Conservation (phyloP, 1,140 invertebrate species). For the Caenorhabditis elegans region WBcel235 BX284602.5:7570001-7570500, state of each 20-base stretch:
- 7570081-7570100: slow-evolving; percentile 23
- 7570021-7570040: neutral
- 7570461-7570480: neutral
- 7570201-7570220: neutral
- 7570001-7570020: slow-evolving; percentile 28
- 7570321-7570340: neutral
- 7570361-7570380: slow-evolving; percentile 27
- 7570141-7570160: neutral
- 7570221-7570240: neutral
- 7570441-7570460: slow-evolving; percentile 13
- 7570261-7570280: neutral
- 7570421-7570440: slow-evolving; percentile 25
- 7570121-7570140: neutral
- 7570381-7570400: slow-evolving; percentile 1
- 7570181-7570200: neutral
- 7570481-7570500: neutral
- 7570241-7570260: slow-evolving; percentile 25
- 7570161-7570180: too few species aligned
- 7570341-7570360: slow-evolving; percentile 4
- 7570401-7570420: neutral
- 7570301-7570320: slow-evolving; percentile 17
- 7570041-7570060: slow-evolving; percentile 17
- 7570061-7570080: neutral
- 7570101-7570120: neutral
- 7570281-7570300: neutral